phyloP scores from a whole-genome alignment of 2,113 vertebrate genomes.

The Passer domesticus region DNA sequence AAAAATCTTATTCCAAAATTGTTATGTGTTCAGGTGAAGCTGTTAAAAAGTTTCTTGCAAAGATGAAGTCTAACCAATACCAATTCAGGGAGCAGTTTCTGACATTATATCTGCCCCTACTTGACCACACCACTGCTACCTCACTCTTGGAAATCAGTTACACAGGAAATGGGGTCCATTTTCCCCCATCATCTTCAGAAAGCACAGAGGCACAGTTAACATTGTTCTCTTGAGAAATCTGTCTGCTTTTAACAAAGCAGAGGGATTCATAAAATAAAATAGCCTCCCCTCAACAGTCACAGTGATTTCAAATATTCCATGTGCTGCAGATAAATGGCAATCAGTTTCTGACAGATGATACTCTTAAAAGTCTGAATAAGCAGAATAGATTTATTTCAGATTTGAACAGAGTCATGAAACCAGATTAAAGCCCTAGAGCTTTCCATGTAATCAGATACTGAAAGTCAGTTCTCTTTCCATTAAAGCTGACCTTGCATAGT shows the following conservation, averaged over 20 bases:
- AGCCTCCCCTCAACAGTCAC: not conserved
- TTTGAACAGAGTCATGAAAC: conserved; percentile 12
- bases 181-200: not conserved
- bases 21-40: not conserved
- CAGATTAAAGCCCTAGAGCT: not conserved
- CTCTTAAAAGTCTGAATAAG: not conserved
- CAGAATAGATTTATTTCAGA: conserved; percentile 26
- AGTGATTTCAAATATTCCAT: not conserved
- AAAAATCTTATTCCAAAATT: not conserved
- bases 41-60: not conserved
- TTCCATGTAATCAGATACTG: conserved; percentile 26
- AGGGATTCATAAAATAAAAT: not conserved
- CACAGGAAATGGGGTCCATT: not conserved
- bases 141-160: not conserved
- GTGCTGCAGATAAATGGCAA: not conserved
- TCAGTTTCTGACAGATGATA: not conserved
- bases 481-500: conserved; percentile 42
- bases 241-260: not conserved
- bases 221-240: not conserved
- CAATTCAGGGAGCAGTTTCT: not conserved
- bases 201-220: not conserved
- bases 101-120: not conserved
- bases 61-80: not conserved
- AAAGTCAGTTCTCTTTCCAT: not conserved
- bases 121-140: not conserved